Evolutionary conservation across 2,113 vertebrate genomes (phyloP).

Genomic region (Pituophis catenifer): DNA sequence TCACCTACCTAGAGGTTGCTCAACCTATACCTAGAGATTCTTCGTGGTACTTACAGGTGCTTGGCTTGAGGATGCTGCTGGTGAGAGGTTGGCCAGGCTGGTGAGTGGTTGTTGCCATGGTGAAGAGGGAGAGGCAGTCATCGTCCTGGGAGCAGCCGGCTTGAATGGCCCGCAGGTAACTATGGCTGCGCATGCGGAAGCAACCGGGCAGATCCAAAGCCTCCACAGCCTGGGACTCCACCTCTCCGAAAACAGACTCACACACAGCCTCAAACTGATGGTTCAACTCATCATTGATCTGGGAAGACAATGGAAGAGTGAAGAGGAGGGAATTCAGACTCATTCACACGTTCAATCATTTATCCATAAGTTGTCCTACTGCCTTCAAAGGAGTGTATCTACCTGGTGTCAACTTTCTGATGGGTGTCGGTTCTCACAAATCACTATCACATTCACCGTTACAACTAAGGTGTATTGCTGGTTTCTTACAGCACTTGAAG

Average conservation of each 20-base stretch:
- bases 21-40: not conserved
- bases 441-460: not conserved
- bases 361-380: not conserved
- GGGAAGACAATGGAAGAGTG: not conserved
- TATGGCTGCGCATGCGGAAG: slow-evolving; percentile 97
- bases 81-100: slow-evolving; percentile 77
- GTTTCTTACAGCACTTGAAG: not conserved
- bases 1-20: not conserved
- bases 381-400: not conserved
- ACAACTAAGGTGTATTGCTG: not conserved
- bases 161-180: slow-evolving; percentile 98
- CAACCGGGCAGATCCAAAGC: slow-evolving; percentile 96
- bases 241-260: slow-evolving; percentile 92
- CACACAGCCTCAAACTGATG: slow-evolving; percentile 93
- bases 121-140: slow-evolving; percentile 95
- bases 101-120: slow-evolving; percentile 79
- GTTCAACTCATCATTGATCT: slow-evolving; percentile 91
- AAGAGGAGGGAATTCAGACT: slow-evolving; percentile 5
- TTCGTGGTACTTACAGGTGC: slow-evolving; percentile 82
- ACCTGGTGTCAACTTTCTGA: not conserved
- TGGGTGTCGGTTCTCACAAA: not conserved
- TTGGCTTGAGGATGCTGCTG: slow-evolving; percentile 83
- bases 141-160: slow-evolving; percentile 97
- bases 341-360: not conserved
- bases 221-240: slow-evolving; percentile 95